Base-by-base conservation (phyloP, 2,797 vertebrate genomes). In the Oreochromis mossambicus region DNA sequence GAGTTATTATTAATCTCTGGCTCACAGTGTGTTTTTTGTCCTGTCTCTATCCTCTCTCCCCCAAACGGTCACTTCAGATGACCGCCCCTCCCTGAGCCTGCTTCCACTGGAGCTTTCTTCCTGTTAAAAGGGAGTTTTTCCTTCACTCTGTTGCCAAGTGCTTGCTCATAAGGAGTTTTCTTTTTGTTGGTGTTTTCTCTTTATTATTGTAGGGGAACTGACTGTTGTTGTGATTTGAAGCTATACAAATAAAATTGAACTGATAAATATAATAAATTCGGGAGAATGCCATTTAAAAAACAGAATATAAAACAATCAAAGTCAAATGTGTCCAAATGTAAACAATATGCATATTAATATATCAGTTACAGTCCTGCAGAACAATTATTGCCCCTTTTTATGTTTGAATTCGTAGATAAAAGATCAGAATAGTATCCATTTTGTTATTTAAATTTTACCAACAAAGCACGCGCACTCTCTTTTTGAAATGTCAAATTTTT, bases 21-120 rank as follows among this genome's bases (percentile, higher is more conserved):
- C 55, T 56, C 26, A 56, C 55, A 17, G 55, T 17, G 26, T 29
- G 26, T 56, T 17, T 29, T 56, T 56, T 9, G 14, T 17, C 26
- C 9, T 0, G 1, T 56, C 55, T 29, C 55, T 56, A 32, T 56
- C 26, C 8, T 32, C 26, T 56, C 26, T 0, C 26, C 24, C 13
- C 55, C 55, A 43, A 6, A 43, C 12, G 11, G 41, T 43, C 41
- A 43, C 41, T 43, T 13, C 41, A 43, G 41, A 56, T 56, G 29
- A 17, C 26, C 3, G 55, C 5, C 26, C 55, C 55, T 56, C 14
- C 26, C 26, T 56, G 55, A 56, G 14, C 26, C 55, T 17, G 26
- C 26, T 56, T 56, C 55, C 26, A 3, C 55, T 56, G 26, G 26
- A 56, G 14, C 0, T 29, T 56, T 56, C 55, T 56, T 56, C 26